Percentiles rank a stretch among this genome's conserved stretches.
Conservation (phyloP, 1,140 invertebrate genomes). For the Helicoverpa zea region DNA sequence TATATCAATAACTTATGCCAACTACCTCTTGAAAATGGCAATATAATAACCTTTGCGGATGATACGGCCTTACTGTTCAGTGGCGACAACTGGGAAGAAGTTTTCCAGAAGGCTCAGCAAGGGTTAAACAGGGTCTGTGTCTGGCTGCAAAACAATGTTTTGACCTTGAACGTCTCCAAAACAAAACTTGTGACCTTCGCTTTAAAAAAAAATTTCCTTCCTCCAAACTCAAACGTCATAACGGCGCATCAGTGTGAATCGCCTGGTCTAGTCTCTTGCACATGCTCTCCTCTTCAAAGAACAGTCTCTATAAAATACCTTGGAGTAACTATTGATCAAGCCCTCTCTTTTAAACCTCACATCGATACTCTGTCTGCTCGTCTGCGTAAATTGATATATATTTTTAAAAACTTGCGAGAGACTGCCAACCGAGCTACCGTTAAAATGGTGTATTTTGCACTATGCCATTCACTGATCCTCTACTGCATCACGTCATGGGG, state of each 20-base stretch:
- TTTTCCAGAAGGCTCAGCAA: neutral
- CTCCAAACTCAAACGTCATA: too few relatives aligned
- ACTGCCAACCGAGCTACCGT: too few relatives aligned
- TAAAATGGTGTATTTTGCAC: too few relatives aligned
- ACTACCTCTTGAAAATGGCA: neutral
- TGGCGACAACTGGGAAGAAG: slow-evolving; percentile 34
- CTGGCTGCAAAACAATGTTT: slow-evolving; percentile 49
- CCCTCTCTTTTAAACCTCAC: neutral
- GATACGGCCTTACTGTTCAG: slow-evolving; percentile 54
- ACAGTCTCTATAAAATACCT: neutral
- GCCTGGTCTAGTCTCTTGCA: neutral
- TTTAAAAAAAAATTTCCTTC: neutral
- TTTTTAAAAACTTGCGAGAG: too few relatives aligned
- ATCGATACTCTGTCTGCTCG: too few relatives aligned
- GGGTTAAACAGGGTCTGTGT: neutral
- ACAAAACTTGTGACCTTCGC: slow-evolving; percentile 11
- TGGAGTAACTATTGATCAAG: neutral
- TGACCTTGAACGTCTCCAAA: slow-evolving; percentile 58
- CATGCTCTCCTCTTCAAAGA: neutral
- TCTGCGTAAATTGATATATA: too few relatives aligned
- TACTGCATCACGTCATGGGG: too few relatives aligned
- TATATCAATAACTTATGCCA: slow-evolving; percentile 51
- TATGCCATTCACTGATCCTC: too few relatives aligned
- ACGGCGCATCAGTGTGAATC: neutral
- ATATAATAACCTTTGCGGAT: slow-evolving; percentile 54